phyloP scores from a whole-genome alignment of 2,113 vertebrate species.

The Cygnus buccinator region DNA sequence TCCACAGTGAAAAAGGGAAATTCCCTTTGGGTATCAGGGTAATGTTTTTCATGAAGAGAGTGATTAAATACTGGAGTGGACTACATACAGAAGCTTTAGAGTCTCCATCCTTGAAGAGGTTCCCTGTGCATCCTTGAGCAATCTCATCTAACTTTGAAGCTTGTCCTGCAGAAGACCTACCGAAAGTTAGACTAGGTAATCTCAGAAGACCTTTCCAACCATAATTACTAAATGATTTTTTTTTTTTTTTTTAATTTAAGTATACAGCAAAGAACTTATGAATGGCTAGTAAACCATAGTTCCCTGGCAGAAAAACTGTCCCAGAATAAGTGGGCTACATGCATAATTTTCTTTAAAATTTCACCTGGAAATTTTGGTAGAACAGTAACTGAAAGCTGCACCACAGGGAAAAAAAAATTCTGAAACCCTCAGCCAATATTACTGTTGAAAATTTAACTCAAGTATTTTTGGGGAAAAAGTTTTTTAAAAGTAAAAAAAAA shows the following conservation, averaged over 20 bases:
- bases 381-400: not conserved
- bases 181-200: not conserved
- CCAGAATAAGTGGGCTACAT: fast-evolving
- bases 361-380: not conserved
- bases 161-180: not conserved
- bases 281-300: not conserved
- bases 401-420: not conserved
- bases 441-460: not conserved
- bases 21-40: not conserved
- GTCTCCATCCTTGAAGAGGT: not conserved
- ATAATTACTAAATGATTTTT: not conserved
- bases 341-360: not conserved
- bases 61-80: not conserved
- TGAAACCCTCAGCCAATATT: not conserved
- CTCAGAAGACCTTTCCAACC: not conserved
- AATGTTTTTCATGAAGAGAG: not conserved
- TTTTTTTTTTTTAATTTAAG: not conserved
- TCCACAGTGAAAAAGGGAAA: not conserved
- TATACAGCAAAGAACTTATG: not conserved
- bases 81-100: not conserved
- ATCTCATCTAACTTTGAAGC: not conserved
- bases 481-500: too few relatives aligned
- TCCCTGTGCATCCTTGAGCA: not conserved
- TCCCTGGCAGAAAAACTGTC: not conserved
- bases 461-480: too few relatives aligned